Conservation (phyloP, 2,797 vertebrate genomes). For the Mycteria americana region DNA sequence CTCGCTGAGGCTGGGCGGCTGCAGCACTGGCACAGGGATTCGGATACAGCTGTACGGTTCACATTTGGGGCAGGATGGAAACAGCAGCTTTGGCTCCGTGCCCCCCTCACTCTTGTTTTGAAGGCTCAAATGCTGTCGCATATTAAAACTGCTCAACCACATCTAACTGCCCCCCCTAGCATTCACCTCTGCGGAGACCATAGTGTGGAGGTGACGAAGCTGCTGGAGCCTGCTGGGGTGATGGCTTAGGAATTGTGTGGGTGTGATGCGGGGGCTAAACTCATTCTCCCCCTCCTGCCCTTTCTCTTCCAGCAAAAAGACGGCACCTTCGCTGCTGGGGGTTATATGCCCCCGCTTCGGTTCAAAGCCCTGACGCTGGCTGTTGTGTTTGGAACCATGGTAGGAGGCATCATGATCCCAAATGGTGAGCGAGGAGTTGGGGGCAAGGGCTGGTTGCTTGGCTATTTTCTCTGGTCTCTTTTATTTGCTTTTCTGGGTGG, state of each 20-base stretch:
- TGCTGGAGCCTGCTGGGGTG: neutral
- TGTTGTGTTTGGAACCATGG: constrained; percentile 97
- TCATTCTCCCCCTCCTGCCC: neutral
- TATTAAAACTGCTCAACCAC: neutral
- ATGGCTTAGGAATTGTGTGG: neutral
- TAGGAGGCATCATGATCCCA: constrained; percentile 95
- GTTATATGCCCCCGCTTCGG: constrained; percentile 97
- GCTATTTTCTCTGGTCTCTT: neutral
- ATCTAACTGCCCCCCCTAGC: neutral
- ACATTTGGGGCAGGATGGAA: neutral
- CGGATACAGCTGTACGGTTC: neutral
- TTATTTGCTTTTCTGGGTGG: neutral
- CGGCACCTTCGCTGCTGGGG: constrained; percentile 93
- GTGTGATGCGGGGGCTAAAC: neutral
- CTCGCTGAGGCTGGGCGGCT: neutral
- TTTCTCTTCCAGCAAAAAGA: constrained; percentile 88
- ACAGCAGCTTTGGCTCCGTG: neutral
- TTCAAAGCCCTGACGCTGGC: constrained; percentile 93
- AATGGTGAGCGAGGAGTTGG: constrained; percentile 81
- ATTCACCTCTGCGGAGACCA: fast-evolving
- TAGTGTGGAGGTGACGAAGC: neutral
- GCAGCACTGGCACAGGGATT: neutral
- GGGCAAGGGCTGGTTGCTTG: neutral
- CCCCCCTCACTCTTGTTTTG: neutral
- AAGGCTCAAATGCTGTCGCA: neutral